Base-by-base conservation (phyloP, 1,140 invertebrate genomes). In the Ylistrum balloti region DNA sequence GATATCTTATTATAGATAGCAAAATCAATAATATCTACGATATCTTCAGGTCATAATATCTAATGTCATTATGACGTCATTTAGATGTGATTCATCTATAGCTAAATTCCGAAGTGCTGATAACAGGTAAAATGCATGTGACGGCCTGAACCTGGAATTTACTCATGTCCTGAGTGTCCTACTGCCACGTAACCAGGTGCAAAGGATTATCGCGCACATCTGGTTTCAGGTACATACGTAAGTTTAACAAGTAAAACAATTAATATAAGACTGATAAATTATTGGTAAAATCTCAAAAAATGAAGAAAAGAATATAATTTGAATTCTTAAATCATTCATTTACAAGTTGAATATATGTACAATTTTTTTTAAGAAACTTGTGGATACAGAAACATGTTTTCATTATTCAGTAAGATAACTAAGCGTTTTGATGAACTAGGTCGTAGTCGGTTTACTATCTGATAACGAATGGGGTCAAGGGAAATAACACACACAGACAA, bases 1-100 rank as follows among this genome's bases (percentile, higher is more conserved):
- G 56, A 74, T 74, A 74, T 28, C 35, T 38, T 38, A 38, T 38
- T 13, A 38, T 38, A n/a, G 45, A 20, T 48, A 48, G 11, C 45
- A 48, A 48, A 74, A 74, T n/a, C 56, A 28, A 28, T 74, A 74
- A 74, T n/a, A n/a, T 74, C n/a, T 74, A 28, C n/a, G 56, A 74
- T 74, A 17, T 28, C 56, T n/a, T n/a, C 22, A 17, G n/a, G 56
- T 28, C 17, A 22, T 3, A 74, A 74, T 74, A 74, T 74, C 28
- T 17, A 28, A 28, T 28, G 56, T 28, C 56, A 74, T 28, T 11
- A 17, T 74, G 56, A 74, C 56, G 56, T 74, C 56, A 74, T 1
- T n/a, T 5, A 28, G 22, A 74, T 74, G 56, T 74, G 56, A 74
- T 74, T 74, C 56, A 74, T 17, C 56, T 28, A 74, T 74, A 74